Evolutionary conservation across 2,888 invertebrate genomes (phyloP).

Genomic region (Catonia carolina): DNA sequence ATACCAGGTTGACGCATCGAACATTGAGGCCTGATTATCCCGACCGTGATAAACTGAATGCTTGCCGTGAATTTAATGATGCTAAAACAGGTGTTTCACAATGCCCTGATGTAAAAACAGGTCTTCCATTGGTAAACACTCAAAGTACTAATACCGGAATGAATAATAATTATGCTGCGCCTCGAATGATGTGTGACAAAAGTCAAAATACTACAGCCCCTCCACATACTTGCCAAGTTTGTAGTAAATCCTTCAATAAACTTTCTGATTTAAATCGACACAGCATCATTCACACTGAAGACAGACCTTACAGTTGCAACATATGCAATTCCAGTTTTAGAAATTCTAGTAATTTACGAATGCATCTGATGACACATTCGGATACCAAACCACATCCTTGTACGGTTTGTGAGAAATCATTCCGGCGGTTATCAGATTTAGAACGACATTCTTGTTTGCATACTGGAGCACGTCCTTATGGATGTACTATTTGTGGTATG

Average conservation of each 20-base stretch:
- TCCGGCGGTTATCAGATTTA: conserved; percentile 31
- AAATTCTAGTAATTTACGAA: conserved; percentile 32
- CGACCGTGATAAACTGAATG: background rate
- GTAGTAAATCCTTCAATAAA: conserved; percentile 31
- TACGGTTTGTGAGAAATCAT: conserved; percentile 32
- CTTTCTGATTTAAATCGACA: conserved; percentile 31
- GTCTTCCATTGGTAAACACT: background rate
- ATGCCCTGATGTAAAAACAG: conserved; percentile 15
- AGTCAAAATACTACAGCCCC: conserved; percentile 15
- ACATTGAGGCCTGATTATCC: background rate
- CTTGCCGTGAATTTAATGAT: conserved; percentile 10
- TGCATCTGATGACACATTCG: conserved; percentile 31
- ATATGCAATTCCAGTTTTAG: conserved; percentile 31
- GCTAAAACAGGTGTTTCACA: conserved; percentile 1
- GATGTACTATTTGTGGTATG: conserved; percentile 33
- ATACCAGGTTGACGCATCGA: conserved; percentile 1
- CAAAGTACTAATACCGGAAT: background rate
- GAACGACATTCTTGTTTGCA: conserved; percentile 33
- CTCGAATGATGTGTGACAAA: conserved; percentile 4
- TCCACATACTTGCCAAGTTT: conserved; percentile 29
- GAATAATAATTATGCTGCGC: background rate
- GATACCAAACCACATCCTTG: conserved; percentile 33
- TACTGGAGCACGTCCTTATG: conserved; percentile 38
- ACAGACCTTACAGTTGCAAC: conserved; percentile 29
- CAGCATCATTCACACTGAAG: conserved; percentile 30